Base-by-base conservation (phyloP, 1,140 invertebrate genomes). In the Heliothis virescens region DNA sequence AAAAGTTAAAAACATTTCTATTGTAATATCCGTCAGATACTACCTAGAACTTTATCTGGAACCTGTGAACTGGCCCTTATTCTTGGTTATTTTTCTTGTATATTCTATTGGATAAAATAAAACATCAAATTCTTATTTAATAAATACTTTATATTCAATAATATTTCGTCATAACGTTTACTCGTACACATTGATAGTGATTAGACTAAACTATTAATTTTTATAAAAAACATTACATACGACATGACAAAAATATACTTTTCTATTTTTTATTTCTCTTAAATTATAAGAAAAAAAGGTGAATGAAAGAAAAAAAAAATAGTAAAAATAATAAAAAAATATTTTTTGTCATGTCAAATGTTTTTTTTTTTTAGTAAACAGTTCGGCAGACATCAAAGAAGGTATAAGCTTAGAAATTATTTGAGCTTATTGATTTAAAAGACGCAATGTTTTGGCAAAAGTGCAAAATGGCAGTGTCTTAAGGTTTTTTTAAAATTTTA, bases 61-160 rank as follows among this genome's bases (percentile, higher is more conserved):
- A n/a, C n/a, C n/a, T n/a, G n/a, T n/a, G n/a, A n/a, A n/a, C n/a
- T n/a, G n/a, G n/a, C n/a, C n/a, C n/a, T n/a, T n/a, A n/a, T n/a
- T n/a, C n/a, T n/a, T n/a, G n/a, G n/a, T n/a, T n/a, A n/a, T n/a
- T n/a, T n/a, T n/a, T n/a, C n/a, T n/a, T n/a, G n/a, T n/a, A n/a
- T n/a, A n/a, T n/a, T n/a, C n/a, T n/a, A n/a, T n/a, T n/a, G n/a
- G 50, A 47, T 89, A 92, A 91, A 91, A 90, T 91, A 85, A 82
- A 87, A 79, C 26, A 12, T 62, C 72, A 69, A 85, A 75, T 52
- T 75, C 86, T 91, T 91, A 90, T 90, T 90, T 90, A 91, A 92
- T 93, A 92, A 93, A 93, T 93, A 93, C 87, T 90, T 90, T 91
- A 88, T 89, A 89, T 89, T 89, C 79, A 85, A 86, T 87, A 82